These are phyloP conservation scores for Leptopilina clavipes DNA, from an alignment of 1,140 invertebrate species.

Conservation along the genomic window DNA sequence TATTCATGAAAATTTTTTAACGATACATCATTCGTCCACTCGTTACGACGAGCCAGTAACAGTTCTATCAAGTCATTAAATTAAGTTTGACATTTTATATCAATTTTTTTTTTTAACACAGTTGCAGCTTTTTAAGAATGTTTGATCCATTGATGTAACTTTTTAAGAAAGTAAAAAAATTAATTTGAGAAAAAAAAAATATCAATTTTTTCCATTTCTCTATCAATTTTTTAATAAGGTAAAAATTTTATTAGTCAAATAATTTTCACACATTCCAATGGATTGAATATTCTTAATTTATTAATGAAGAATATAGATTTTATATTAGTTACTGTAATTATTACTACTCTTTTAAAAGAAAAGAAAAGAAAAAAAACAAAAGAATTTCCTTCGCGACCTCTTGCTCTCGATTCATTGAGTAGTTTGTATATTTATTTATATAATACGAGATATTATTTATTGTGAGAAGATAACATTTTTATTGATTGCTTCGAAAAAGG, in stretches of 20 bases:
- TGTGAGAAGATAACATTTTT: constrained; percentile 18
- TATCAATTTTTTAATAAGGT: too few species aligned
- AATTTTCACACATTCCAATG: too few species aligned
- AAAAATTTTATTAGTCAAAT: too few species aligned
- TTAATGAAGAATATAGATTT: constrained; percentile 6
- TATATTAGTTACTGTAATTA: constrained; percentile 36
- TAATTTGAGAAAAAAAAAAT: too few species aligned
- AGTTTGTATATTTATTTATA: constrained; percentile 52
- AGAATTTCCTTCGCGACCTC: constrained; percentile 33
- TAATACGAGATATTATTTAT: constrained; percentile 41
- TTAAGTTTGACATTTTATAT: constrained; percentile 40
- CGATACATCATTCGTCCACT: constrained; percentile 29
- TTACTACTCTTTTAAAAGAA: constrained; percentile 2
- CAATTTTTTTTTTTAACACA: constrained; percentile 32
- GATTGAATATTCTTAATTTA: too few species aligned
- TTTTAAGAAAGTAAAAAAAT: constrained; percentile 34
- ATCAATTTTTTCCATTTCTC: too few species aligned
- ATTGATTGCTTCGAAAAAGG: constrained; percentile 31
- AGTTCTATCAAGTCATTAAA: constrained; percentile 29
- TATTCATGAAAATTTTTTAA: background rate
- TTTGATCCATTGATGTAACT: background rate
- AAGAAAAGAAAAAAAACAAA: constrained; percentile 8
- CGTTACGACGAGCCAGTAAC: constrained; percentile 17
- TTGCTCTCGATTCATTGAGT: constrained; percentile 38
- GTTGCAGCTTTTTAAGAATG: constrained; percentile 32